Evolutionary conservation across 1,140 invertebrate species (phyloP).

Genomic region (Prorops nasuta): DNA sequence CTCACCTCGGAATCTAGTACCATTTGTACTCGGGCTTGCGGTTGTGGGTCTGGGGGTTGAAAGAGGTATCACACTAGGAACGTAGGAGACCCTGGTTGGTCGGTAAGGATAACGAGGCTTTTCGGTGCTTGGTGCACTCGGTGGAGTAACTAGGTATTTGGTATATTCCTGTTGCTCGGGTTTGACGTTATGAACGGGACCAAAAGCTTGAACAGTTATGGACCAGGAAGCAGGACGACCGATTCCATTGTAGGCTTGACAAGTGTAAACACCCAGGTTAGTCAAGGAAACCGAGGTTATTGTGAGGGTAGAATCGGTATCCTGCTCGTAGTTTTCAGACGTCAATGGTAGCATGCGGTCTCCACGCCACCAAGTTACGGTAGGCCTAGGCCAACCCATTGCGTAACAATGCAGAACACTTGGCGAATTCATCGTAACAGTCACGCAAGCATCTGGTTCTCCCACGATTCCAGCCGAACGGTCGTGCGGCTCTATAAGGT

Average conservation of each 20-base stretch:
- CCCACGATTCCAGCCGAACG: slow-evolving; percentile 57
- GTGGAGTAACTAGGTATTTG: slow-evolving; percentile 59
- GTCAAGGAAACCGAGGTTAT: slow-evolving; percentile 70
- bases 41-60: slow-evolving; percentile 22
- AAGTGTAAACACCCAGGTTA: slow-evolving; percentile 80
- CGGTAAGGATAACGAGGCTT: slow-evolving; percentile 53
- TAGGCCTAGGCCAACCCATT: slow-evolving; percentile 76
- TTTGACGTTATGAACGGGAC: slow-evolving; percentile 59
- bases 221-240: slow-evolving; percentile 75
- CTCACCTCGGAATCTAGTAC: slow-evolving; percentile 38
- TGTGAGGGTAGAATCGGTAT: slow-evolving; percentile 70
- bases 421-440: slow-evolving; percentile 70
- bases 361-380: slow-evolving; percentile 86
- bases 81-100: slow-evolving; percentile 35
- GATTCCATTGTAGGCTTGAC: slow-evolving; percentile 82
- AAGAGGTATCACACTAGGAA: slow-evolving; percentile 37
- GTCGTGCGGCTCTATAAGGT: slow-evolving; percentile 48
- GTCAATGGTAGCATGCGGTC: slow-evolving; percentile 68
- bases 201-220: slow-evolving; percentile 68
- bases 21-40: slow-evolving; percentile 5
- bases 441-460: slow-evolving; percentile 61
- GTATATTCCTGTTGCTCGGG: slow-evolving; percentile 56
- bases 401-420: slow-evolving; percentile 77
- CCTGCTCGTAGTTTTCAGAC: slow-evolving; percentile 71
- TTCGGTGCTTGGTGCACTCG: slow-evolving; percentile 37